A percentile compares a stretch with the other conserved stretches of the same genome.
Evolutionary conservation across 2,888 invertebrate species (phyloP).

Genomic region (Hirtodrosophila histrioides): DNA sequence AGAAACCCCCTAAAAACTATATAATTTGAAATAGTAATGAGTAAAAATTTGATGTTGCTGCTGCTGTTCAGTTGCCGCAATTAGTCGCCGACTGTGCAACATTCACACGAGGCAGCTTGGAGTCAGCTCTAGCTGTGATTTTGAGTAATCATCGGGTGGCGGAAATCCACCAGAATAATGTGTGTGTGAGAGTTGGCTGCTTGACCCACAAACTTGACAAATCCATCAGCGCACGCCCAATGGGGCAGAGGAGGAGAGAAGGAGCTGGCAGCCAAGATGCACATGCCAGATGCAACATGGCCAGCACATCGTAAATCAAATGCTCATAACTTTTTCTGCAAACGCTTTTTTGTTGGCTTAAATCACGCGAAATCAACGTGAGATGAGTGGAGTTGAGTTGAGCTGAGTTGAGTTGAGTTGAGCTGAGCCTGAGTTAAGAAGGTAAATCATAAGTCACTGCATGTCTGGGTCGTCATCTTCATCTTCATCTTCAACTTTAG

Average conservation of each 20-base stretch:
- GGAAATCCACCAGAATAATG: conserved; percentile 62
- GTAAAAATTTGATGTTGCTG: conserved; percentile 5
- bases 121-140: conserved; percentile 64
- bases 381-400: conserved; percentile 6
- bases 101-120: conserved; percentile 56
- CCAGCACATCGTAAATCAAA: conserved; percentile 75
- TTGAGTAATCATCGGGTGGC: conserved; percentile 76
- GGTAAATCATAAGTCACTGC: conserved; percentile 80
- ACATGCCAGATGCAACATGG: conserved; percentile 32
- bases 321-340: conserved; percentile 71
- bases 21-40: not conserved
- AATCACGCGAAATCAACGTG: conserved; percentile 65
- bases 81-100: conserved; percentile 61
- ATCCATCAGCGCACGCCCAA: conserved; percentile 71
- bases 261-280: conserved; percentile 23
- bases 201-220: conserved; percentile 79
- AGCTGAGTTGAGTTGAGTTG: conserved; percentile 1
- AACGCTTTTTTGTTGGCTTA: conserved; percentile 54
- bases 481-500: conserved; percentile 63
- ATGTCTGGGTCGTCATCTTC: conserved; percentile 79
- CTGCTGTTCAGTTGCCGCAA: conserved; percentile 45
- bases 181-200: conserved; percentile 23
- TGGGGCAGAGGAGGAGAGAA: not conserved
- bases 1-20: no score
- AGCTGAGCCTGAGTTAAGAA: conserved; percentile 47